Percentiles rank a stretch among this genome's conserved stretches.
These are phyloP conservation scores for Xiphorhynchus elegans DNA, from an alignment of 2,113 vertebrate species.

Conservation along the genomic window DNA sequence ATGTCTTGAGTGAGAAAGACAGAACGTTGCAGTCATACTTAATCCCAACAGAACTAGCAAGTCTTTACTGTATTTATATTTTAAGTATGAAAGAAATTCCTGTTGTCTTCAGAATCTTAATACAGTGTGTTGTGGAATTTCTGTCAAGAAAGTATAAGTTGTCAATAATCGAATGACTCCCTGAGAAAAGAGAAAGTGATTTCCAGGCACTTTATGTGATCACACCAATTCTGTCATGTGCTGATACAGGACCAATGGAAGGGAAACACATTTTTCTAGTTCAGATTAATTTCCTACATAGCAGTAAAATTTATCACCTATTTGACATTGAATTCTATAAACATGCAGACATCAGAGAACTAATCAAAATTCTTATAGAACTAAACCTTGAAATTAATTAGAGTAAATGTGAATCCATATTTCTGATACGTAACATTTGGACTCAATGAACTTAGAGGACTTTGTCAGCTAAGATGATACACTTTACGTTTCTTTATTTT, in stretches of 20 bases:
- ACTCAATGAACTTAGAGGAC: background rate
- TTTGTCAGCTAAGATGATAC: background rate
- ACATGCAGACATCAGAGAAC: background rate
- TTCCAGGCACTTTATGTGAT: background rate
- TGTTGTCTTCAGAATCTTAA: background rate
- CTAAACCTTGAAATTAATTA: background rate
- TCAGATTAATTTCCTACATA: background rate
- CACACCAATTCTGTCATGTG: background rate
- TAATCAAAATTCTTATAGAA: background rate
- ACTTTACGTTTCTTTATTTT: background rate
- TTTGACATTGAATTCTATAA: background rate
- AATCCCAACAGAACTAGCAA: background rate
- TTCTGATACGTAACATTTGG: background rate
- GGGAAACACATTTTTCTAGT: background rate
- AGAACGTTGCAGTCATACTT: background rate
- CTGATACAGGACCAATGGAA: background rate
- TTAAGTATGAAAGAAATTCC: background rate
- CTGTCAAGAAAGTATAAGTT: background rate
- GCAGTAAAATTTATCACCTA: background rate
- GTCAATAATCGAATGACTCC: background rate
- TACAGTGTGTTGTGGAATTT: background rate
- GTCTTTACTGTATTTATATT: background rate
- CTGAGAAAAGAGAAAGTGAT: background rate
- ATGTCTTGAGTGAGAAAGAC: background rate
- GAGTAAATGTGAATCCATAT: background rate